Evolutionary conservation across 2,888 invertebrate species (phyloP).

Genomic region (Atherix ibis): DNA sequence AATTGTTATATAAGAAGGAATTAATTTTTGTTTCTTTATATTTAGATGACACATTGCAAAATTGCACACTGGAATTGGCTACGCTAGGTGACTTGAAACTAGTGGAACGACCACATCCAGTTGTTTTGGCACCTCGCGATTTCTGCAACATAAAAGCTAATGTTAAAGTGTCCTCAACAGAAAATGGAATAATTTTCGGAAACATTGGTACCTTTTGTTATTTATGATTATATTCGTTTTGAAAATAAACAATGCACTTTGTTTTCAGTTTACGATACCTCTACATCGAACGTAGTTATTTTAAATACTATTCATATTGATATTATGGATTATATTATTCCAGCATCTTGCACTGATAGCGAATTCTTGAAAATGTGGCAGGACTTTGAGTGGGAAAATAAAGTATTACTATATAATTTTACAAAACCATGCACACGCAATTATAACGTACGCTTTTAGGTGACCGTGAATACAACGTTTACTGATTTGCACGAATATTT

Average conservation of each 20-base stretch:
- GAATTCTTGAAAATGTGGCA: constrained; percentile 99
- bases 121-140: constrained; percentile 92
- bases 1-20: too few species aligned
- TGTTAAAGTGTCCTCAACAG: constrained; percentile 98
- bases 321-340: constrained; percentile 98
- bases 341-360: constrained; percentile 81
- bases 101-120: constrained; percentile 92
- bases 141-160: constrained; percentile 97
- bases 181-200: constrained; percentile 99
- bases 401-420: constrained; percentile 40
- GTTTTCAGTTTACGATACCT: constrained; percentile 79
- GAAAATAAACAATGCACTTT: background rate
- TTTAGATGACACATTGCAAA: constrained; percentile 83
- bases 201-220: constrained; percentile 60
- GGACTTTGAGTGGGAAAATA: constrained; percentile 99
- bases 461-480: constrained; percentile 80
- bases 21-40: constrained; percentile 2
- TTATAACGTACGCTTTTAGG: constrained; percentile 13
- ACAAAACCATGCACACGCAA: background rate
- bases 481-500: constrained; percentile 87
- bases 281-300: constrained; percentile 77
- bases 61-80: constrained; percentile 93
- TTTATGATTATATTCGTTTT: background rate
- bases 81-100: constrained; percentile 94
- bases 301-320: constrained; percentile 99